Percentiles rank a stretch among this genome's conserved stretches.
Conservation (phyloP, 2,797 vertebrate species). For the Characodon lateralis region DNA sequence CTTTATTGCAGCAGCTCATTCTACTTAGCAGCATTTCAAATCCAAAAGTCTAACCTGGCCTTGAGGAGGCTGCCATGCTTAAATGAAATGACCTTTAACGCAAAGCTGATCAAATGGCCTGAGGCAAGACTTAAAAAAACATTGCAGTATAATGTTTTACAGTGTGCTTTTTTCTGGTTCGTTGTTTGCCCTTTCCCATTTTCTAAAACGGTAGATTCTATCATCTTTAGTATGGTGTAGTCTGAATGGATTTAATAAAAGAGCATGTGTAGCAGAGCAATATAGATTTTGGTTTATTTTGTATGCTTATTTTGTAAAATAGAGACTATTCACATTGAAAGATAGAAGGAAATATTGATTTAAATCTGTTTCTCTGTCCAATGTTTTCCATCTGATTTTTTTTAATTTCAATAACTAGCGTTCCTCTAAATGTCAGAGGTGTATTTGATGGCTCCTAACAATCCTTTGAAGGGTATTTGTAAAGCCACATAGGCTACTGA, state of each 20-base stretch:
- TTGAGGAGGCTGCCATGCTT: slow-evolving; percentile 59
- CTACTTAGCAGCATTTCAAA: slow-evolving; percentile 46
- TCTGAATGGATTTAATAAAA: slow-evolving; percentile 42
- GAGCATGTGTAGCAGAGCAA: slow-evolving; percentile 39
- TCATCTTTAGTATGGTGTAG: slow-evolving; percentile 54
- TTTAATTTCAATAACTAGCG: slow-evolving; percentile 51
- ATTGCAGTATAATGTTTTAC: slow-evolving; percentile 73
- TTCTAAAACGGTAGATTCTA: slow-evolving; percentile 48
- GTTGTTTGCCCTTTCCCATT: slow-evolving; percentile 72
- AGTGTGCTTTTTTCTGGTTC: slow-evolving; percentile 59
- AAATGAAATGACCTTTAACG: slow-evolving; percentile 79
- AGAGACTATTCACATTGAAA: slow-evolving; percentile 32
- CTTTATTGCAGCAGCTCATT: slow-evolving; percentile 54
- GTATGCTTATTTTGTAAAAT: slow-evolving; percentile 33
- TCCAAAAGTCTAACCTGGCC: slow-evolving; percentile 37
- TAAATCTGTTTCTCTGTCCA: slow-evolving; percentile 36
- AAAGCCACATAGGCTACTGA: slow-evolving; percentile 36
- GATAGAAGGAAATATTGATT: slow-evolving; percentile 44
- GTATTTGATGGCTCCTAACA: slow-evolving; percentile 64
- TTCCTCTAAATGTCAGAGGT: slow-evolving; percentile 74
- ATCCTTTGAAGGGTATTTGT: slow-evolving; percentile 45
- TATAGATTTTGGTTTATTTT: slow-evolving; percentile 44
- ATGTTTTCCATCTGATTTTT: slow-evolving; percentile 40
- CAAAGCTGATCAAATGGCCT: slow-evolving; percentile 76
- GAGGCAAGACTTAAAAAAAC: slow-evolving; percentile 71